These are phyloP conservation scores for Pteropus rufus DNA, from an alignment of 2,797 vertebrate genomes.

Conservation along the genomic window DNA sequence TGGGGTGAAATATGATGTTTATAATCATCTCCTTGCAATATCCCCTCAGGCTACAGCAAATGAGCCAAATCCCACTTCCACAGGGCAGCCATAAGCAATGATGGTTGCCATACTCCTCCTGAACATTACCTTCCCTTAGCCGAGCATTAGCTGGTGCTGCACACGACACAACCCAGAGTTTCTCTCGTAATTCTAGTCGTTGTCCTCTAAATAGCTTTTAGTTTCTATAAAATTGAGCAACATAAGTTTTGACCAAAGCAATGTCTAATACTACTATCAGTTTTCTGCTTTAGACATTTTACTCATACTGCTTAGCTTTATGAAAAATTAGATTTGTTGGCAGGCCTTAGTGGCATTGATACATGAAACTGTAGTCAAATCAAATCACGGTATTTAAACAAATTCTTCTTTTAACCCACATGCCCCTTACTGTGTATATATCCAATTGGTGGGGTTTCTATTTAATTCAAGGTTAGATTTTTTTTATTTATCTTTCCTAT, in stretches of 20 bases:
- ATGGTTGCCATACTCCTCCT: neutral
- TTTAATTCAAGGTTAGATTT: constrained; percentile 16
- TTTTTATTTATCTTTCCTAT: neutral
- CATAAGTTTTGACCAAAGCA: neutral
- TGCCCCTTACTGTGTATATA: neutral
- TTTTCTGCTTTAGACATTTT: neutral
- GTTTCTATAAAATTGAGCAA: neutral
- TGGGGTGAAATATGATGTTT: neutral
- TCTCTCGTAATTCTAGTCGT: neutral
- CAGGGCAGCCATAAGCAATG: neutral
- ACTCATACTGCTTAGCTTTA: neutral
- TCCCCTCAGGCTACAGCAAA: neutral
- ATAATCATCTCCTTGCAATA: neutral
- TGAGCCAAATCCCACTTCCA: neutral
- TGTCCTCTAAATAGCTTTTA: neutral
- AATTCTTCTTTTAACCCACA: constrained; percentile 41
- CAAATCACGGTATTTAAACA: constrained; percentile 44
- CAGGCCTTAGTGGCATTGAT: neutral
- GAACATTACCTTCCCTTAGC: neutral
- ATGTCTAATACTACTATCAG: neutral
- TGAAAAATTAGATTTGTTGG: constrained; percentile 43
- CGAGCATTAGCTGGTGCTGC: neutral
- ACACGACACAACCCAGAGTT: neutral
- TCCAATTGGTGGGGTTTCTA: neutral
- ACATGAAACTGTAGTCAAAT: constrained; percentile 41